These are phyloP conservation scores for Lasioglossum leucozonium DNA, from an alignment of 2,888 invertebrate species.

Conservation along the genomic window DNA sequence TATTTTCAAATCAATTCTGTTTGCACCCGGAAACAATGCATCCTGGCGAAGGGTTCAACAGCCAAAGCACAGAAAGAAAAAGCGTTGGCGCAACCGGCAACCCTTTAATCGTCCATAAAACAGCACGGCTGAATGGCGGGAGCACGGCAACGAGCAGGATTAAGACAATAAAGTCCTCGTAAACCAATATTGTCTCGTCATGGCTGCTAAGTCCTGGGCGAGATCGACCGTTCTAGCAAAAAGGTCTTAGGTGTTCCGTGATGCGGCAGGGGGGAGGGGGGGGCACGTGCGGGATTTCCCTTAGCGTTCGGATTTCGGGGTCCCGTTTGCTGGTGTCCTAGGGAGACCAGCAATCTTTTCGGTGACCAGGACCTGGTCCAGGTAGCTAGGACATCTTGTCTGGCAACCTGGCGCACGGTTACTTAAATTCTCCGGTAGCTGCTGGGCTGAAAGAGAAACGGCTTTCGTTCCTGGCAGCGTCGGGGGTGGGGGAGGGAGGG, in stretches of 20 bases:
- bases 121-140: neutral
- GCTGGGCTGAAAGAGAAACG: constrained; percentile 18
- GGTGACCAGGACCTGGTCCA: neutral
- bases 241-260: neutral
- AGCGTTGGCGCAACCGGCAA: too few relatives aligned
- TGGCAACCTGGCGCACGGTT: constrained; percentile 58
- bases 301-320: neutral
- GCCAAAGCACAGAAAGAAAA: neutral
- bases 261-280: too few relatives aligned
- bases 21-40: neutral
- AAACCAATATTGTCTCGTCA: constrained; percentile 17
- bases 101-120: constrained; percentile 7
- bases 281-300: neutral
- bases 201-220: neutral
- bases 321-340: neutral
- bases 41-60: neutral
- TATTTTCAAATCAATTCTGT: neutral
- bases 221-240: neutral
- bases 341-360: neutral
- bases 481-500: too few relatives aligned
- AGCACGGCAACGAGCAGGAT: constrained; percentile 9
- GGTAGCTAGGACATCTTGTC: constrained; percentile 8
- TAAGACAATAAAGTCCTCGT: constrained; percentile 23
- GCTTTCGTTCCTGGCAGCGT: neutral
- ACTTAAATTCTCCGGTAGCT: constrained; percentile 71